These are phyloP conservation scores for Microcebus jonahi DNA, from an alignment of 2,113 vertebrate species.

Conservation along the genomic window DNA sequence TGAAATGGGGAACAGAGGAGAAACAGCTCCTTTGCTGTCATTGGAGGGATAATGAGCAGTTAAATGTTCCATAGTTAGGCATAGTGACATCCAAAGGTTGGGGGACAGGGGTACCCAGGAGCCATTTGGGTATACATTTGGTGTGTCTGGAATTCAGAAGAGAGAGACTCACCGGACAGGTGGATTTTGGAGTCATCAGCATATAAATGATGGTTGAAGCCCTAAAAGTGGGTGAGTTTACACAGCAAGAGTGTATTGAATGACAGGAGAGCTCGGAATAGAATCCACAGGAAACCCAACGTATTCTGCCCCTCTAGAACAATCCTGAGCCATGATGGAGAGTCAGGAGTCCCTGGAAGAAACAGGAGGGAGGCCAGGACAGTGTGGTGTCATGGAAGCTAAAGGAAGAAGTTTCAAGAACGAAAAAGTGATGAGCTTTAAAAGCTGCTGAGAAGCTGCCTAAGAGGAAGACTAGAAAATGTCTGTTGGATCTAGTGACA, in stretches of 20 bases:
- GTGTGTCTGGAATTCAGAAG: background rate
- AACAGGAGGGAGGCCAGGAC: background rate
- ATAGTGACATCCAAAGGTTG: background rate
- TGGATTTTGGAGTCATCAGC: background rate
- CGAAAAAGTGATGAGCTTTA: background rate
- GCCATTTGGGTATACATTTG: background rate
- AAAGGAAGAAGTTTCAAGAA: background rate
- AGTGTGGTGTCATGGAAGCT: background rate
- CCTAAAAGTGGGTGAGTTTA: background rate
- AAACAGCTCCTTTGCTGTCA: background rate
- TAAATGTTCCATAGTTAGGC: background rate
- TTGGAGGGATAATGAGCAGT: background rate
- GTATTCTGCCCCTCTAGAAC: background rate
- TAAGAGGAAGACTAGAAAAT: background rate
- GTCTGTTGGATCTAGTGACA: background rate
- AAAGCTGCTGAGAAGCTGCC: background rate
- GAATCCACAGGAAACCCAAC: background rate
- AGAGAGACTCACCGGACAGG: background rate
- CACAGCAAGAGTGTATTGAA: background rate
- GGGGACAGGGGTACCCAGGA: background rate
- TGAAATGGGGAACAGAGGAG: background rate
- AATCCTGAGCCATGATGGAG: background rate
- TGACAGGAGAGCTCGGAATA: background rate
- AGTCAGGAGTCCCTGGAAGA: background rate
- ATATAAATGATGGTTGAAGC: background rate